Base-by-base conservation (phyloP, 2,113 vertebrate species). In the Cynoglossus semilaevis region DNA sequence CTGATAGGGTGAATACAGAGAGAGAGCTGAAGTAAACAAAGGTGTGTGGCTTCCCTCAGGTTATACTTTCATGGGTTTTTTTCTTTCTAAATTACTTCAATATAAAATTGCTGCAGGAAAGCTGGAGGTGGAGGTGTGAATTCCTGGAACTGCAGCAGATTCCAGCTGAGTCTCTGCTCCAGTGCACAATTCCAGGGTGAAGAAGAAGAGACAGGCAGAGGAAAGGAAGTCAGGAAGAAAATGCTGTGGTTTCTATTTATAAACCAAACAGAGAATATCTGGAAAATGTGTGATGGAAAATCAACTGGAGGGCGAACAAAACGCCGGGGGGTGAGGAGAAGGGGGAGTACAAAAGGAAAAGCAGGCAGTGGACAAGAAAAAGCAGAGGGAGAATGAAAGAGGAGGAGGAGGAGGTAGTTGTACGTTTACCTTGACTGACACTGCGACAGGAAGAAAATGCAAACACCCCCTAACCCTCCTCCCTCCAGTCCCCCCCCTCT, bases 371-470 rank as follows among this genome's bases (percentile, higher is more conserved):
- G 14, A 12, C 15, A 22, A 50, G 8, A 35, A 22, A n/a, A 38
- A n/a, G 41, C 15, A 53, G 36, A 22, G 46, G 29, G 46, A n/a
- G 52, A 10, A 18, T 3, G 15, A 1, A 17, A 8, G 38, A 38
- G 8, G 50, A 3, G 22, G 22, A 12, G 41, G 29, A 8, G 22
- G 22, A 34, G 59, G 58, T 42, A 18, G 67, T 66, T 60, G 71
- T 61, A 77, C 80, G 81, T 66, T 85, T 87, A 85, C 83, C 83
- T 85, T 80, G 85, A 87, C 72, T 85, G 83, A 87, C 81, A 82
- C 85, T 85, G 85, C 83, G 79, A 85, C 79, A 83, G 80, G 72
- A 79, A 79, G 79, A 72, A 63, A 80, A 79, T 69, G 71, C 81
- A 71, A 72, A 76, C 59, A 38, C 62, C 70, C 63, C 51, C 46